These are phyloP conservation scores for Camponotus fellah DNA, from an alignment of 2,888 invertebrate species.

Conservation along the genomic window DNA sequence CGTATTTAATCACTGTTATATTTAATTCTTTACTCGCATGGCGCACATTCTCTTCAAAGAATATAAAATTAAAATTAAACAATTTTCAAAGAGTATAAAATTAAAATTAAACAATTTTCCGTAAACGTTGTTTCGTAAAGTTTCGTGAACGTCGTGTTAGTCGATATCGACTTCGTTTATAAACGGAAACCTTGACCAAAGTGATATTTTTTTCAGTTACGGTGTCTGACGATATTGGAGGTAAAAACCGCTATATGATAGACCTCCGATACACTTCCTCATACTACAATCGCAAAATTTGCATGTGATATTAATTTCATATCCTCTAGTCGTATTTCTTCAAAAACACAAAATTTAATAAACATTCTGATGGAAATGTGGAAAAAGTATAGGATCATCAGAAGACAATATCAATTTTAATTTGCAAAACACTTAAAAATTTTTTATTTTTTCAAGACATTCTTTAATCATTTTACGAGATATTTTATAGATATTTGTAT, in stretches of 20 bases:
- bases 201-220: slow-evolving; percentile 58
- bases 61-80: slow-evolving; percentile 9
- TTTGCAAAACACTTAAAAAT: neutral
- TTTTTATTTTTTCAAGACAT: neutral
- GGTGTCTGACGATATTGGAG: slow-evolving; percentile 54
- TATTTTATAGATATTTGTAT: neutral
- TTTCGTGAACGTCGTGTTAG: slow-evolving; percentile 25
- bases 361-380: neutral
- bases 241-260: slow-evolving; percentile 37
- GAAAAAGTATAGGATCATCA: neutral
- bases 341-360: neutral
- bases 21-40: neutral
- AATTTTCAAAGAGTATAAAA: neutral
- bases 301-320: slow-evolving; percentile 1
- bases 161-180: slow-evolving; percentile 14
- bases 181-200: slow-evolving; percentile 52
- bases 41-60: neutral
- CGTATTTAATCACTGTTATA: neutral
- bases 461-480: neutral
- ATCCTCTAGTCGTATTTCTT: neutral
- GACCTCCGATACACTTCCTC: slow-evolving; percentile 55
- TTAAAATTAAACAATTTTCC: no score
- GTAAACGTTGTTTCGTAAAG: neutral
- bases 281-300: slow-evolving; percentile 39
- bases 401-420: neutral